These are phyloP conservation scores for Spondyliosoma cantharus DNA, from an alignment of 2,797 vertebrate species.

Conservation along the genomic window DNA sequence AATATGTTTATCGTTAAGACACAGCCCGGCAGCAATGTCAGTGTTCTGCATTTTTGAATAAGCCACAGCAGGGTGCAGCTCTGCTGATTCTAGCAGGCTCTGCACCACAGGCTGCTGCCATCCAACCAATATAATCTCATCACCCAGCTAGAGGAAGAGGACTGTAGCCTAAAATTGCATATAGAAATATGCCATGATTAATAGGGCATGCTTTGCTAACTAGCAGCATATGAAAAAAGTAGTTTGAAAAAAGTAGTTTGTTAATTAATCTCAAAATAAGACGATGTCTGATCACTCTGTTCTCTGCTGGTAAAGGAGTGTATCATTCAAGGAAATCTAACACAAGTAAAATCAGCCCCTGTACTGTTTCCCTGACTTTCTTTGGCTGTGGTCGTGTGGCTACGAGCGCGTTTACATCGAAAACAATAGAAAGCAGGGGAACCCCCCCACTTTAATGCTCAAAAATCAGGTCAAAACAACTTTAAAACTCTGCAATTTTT, in stretches of 20 bases:
- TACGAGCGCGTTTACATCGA: not conserved
- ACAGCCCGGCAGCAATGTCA: not conserved
- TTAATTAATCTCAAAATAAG: too few relatives aligned
- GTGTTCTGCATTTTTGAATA: not conserved
- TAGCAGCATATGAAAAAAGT: not conserved
- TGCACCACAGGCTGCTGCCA: not conserved
- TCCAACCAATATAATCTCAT: not conserved
- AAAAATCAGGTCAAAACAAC: too few relatives aligned
- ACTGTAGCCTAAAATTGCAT: not conserved
- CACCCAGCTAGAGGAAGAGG: not conserved
- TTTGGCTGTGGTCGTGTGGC: not conserved
- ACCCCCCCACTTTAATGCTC: too few relatives aligned
- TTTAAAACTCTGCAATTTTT: not conserved
- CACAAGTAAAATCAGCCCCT: not conserved
- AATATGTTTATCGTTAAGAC: not conserved
- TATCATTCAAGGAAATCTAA: not conserved
- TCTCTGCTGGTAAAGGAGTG: not conserved
- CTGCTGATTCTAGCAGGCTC: not conserved
- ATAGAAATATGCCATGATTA: not conserved
- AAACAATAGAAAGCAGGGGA: not conserved
- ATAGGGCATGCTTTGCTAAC: not conserved
- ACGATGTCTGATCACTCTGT: not conserved
- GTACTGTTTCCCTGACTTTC: not conserved
- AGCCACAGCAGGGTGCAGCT: not conserved
- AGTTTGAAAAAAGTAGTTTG: too few relatives aligned